Evolutionary conservation across 2,797 vertebrate species (phyloP).

Genomic region (Trematomus bernacchii): DNA sequence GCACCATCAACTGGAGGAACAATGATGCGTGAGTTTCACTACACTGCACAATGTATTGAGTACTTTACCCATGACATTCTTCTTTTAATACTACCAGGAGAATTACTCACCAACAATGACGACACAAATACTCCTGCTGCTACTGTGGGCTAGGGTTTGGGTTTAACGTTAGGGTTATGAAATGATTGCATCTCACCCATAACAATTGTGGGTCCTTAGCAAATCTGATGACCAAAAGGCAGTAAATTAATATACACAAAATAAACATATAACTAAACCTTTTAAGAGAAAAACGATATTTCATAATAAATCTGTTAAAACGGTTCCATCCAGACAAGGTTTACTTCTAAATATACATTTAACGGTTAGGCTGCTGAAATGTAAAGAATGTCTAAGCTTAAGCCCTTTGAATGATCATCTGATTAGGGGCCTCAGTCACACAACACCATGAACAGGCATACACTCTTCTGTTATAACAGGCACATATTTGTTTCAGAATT

Average conservation of each 20-base stretch:
- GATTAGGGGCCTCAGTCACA: neutral
- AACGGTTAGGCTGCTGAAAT: neutral
- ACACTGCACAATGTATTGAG: neutral
- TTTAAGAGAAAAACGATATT: no score
- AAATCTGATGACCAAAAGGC: neutral
- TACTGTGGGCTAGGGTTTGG: neutral
- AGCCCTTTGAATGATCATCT: neutral
- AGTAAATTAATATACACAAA: neutral
- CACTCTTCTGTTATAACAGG: neutral
- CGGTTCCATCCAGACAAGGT: no score
- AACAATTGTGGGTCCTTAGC: neutral
- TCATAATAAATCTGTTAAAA: no score
- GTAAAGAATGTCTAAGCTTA: neutral
- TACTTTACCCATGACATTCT: neutral
- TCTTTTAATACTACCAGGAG: neutral
- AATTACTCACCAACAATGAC: neutral
- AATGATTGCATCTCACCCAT: neutral
- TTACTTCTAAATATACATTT: no score
- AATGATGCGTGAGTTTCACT: constrained; percentile 90
- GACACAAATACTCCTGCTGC: neutral
- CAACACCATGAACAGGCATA: neutral
- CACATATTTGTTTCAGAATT: neutral
- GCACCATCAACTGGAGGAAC: constrained; percentile 96
- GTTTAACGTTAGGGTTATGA: no score
- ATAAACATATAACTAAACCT: neutral